Base-by-base conservation (phyloP, 2,113 vertebrate genomes). In the Lutjanus erythropterus region DNA sequence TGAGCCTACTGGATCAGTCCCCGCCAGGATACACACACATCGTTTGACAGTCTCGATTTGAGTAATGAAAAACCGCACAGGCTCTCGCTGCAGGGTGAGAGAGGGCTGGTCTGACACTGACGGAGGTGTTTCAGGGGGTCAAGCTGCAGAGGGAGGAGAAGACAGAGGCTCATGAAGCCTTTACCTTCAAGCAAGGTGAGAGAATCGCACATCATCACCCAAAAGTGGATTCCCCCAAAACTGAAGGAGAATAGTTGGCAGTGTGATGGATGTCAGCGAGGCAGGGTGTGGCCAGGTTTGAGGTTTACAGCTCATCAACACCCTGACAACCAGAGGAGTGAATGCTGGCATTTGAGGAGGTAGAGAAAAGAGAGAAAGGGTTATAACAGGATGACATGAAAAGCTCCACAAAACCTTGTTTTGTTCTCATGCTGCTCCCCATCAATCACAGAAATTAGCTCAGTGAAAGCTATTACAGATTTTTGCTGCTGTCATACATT, bases 11-110 rank as follows among this genome's bases (percentile, higher is more conserved):
- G 44, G 72, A 81, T 89, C 69, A 61, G 70, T 41, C 59, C 39
- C n/a, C 10, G 0, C 46, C 14, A 8, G 75, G 65, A 76, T 73
- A 69, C 68, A 79, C 75, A 80, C 81, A 55, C n/a, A 59, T 69
- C 29, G 5, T 84, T 59, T 81, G 83, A 86, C 83, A 77, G 75
- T 41, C 62, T 74, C 70, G 67, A 87, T 91, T 72, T 80, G 69
- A 78, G 71, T 55, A 70, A 81, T 87, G 71, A 86, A 91, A 90
- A 76, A 23, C 33, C 60, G 39, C 49, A 39, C n/a, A 1, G 12
- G 33, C 55, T 70, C 58, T 37, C 41, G 27, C 52, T 19, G 78
- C 60, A 70, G 55, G 61, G 53, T 19, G 49, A 55, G 42, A 49
- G 31, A 31, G 29, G 56, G 44, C 50, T 29, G 29, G 18, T n/a